Base-by-base conservation (phyloP, 2,113 vertebrate species). In the Syngnathus floridae region DNA sequence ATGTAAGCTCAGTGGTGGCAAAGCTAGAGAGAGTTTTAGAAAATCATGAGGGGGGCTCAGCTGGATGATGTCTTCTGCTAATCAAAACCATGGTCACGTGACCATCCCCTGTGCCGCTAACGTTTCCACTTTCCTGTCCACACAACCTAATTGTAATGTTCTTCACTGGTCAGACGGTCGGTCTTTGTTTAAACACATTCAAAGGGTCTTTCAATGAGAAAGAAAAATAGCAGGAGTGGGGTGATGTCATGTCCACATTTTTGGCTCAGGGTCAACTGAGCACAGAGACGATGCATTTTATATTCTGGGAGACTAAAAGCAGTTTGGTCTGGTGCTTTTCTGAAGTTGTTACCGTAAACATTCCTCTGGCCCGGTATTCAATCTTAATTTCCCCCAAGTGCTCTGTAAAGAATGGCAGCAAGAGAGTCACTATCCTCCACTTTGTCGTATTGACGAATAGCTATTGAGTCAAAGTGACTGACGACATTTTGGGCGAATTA, bases 401-500 rank as follows among this genome's bases (percentile, higher is more conserved):
- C 71, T 69, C 66, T 38, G 70, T 55, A 16, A 74, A 58, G 52
- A 75, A 56, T 67, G 74, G 77, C 65, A 71, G 66, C 26, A 38
- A 77, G 35, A 75, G 11, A 69, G 17, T 37, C 1, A 12, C 62
- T 55, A 37, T 66, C 59, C 75, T 76, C 69, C 74, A 63, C 66
- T 78, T 66, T 45, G 67, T 75, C 49, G 59, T 62, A 81, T 74
- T 76, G 78, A 77, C 78, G 66, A 72, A 74, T 60, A 26, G 69
- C 65, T 72, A 73, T 66, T 62, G 73, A 84, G 70, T 52, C 35
- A 37, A 57, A 72, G 40, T 65, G 76, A 81, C 71, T 70, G 75
- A 79, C 70, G 65, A 61, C 54, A 81, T 63, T 60, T 68, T 66
- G 70, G 81, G 70, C 63, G 43, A 79, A 83, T 82, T 73, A 67